Base-by-base conservation (phyloP, 2,888 invertebrate species). In the Tortrix viridana region DNA sequence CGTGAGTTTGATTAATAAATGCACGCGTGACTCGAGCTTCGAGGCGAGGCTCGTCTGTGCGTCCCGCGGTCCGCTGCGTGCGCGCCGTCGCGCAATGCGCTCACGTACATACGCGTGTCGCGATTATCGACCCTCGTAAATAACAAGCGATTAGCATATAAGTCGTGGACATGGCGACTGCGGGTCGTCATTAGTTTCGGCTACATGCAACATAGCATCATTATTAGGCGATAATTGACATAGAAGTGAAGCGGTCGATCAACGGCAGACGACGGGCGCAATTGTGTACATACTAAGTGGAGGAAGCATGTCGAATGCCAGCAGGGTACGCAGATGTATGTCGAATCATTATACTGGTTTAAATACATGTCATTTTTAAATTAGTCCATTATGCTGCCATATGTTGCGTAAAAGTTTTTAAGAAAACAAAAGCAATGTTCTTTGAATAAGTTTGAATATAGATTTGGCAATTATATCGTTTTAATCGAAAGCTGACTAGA, bases 51-150 rank as follows among this genome's bases (percentile, higher is more conserved):
- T 32, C 20, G 46, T 68, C 67, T 68, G 71, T 74, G 77, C 67
- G 32, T 12, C 70, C 68, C 72, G 69, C 69, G 71, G 74, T 74
- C 70, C 74, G 71, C 63, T 66, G 67, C 71, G 69, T 68, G 49
- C 56, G 55, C 50, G 65, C 64, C 70, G 77, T 79, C 81, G 87
- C 84, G 84, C 86, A 87, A 85, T 88, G 88, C 85, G 81, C 84
- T 87, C 89, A 90, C 90, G 90, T 89, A 90, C 90, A 89, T 89
- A 87, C 87, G 76, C 81, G 70, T 81, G 82, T 88, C 86, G 89
- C 90, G 89, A 91, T 91, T 89, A 89, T 88, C 88, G 83, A 73
- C 74, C 82, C 79, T 88, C 88, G 89, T 90, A 92, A 90, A 89
- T 89, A 86, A 89, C 86, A 66, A 75, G 75, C 78, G 85, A 90